These are phyloP conservation scores for Drosophila bunnanda DNA, from an alignment of 2,888 invertebrate genomes.

Conservation along the genomic window DNA sequence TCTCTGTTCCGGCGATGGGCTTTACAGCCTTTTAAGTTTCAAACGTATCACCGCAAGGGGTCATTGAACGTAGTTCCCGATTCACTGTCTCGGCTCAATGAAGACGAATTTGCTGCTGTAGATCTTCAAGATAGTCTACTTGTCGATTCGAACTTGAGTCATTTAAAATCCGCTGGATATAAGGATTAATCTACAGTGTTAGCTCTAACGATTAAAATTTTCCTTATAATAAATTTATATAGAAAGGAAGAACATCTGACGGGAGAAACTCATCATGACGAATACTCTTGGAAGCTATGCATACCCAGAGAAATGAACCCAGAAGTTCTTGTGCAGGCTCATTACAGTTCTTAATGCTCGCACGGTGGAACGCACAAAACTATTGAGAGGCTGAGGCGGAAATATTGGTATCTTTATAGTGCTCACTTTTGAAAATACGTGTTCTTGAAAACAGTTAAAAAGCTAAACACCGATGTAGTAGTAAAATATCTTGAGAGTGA, in stretches of 20 bases:
- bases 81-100: background rate
- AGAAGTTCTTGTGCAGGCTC: background rate
- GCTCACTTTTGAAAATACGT: background rate
- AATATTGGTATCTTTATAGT: slow-evolving; percentile 1
- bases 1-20: background rate
- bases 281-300: background rate
- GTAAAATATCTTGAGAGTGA: background rate
- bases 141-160: no score
- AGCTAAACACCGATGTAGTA: background rate
- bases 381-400: background rate
- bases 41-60: no score
- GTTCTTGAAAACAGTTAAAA: background rate
- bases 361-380: background rate
- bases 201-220: no score
- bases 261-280: background rate
- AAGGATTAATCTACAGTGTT: no score
- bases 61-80: background rate
- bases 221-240: no score
- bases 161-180: no score
- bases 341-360: background rate
- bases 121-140: no score
- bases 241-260: no score
- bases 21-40: no score
- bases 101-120: no score
- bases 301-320: background rate